Base-by-base conservation (phyloP, 1,140 invertebrate genomes). In the Cardiocondyla obscurior region DNA sequence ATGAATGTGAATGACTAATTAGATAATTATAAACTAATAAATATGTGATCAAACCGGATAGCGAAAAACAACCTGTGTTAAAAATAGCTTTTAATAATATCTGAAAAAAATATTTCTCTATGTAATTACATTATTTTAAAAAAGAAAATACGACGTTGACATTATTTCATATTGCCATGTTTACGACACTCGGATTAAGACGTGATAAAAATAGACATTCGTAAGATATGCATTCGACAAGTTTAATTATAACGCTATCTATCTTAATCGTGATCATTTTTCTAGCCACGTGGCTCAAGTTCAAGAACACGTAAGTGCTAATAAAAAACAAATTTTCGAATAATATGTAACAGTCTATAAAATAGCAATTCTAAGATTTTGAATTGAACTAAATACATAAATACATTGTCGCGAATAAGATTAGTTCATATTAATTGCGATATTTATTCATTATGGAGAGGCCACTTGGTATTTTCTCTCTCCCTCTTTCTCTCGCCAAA, bases 371-470 rank as follows among this genome's bases (percentile, higher is more conserved):
- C n/a, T n/a, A n/a, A n/a, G n/a, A n/a, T n/a, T n/a, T n/a, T n/a
- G n/a, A n/a, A n/a, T n/a, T n/a, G n/a, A n/a, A n/a, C n/a, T n/a
- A n/a, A n/a, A n/a, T n/a, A n/a, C n/a, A n/a, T n/a, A n/a, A n/a
- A n/a, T n/a, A n/a, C n/a, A n/a, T n/a, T n/a, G n/a, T 49, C 70
- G 14, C 22, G 3, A 10, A 42, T 28, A 12, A 39, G 36, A 39
- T 39, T 39, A 39, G 10, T 1, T 39, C 10, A 39, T 39, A 39
- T 76, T 76, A 49, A 76, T 49, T 64, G 12, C 28, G n/a, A 16
- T 7, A 12, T 3, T 19, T 46, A n/a, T 64, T 64, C 64, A 76
- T 64, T 72, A 72, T 73, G 42, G 10, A 73, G 33, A 57, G 14
- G 33, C 16, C 60, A 19, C 60, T 53, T 16, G 22, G n/a, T 28